Evolutionary conservation across 1,140 invertebrate genomes (phyloP), one percentile per base, ranked within the genome.

Genomic region (Ptiloglossa arizonensis): DNA sequence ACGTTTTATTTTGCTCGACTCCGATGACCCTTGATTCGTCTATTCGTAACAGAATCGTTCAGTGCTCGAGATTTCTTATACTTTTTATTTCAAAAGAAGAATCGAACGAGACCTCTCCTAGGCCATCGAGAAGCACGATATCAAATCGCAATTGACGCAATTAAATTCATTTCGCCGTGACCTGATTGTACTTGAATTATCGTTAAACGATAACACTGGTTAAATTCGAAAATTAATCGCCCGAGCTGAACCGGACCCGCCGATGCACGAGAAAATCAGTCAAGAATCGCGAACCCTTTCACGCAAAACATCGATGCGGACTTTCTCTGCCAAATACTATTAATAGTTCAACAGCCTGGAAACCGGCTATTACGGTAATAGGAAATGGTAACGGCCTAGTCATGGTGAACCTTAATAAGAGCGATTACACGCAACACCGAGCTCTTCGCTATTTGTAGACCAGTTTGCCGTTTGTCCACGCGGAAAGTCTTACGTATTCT

Each of bases 281-380:
- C 50, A 22, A 54, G 19, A 22, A 66, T 66, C 24, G 29, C 54
- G 27, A 81, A 69, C 52, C 63, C 64, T 32, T 76, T 82, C 46
- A 29, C 35, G 27, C 41, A 63, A 75, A 83, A 79, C 44, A 15
- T 38, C 27, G 27, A 32, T 62, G 38, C 29, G 11, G 41, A 86
- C 81, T 87, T 87, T 87, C 79, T 82, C 79, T 84, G 78, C 46
- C 54, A 69, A 81, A 86, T 17, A 66, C 86, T 87, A 87, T 87
- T 87, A 86, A 87, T 87, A 87, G 86, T 64, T 32, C 44, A 27
- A 48, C 57, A 57, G 54, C 54, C 46, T 79, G 62, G 69, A 81
- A 83, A 87, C 68, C 44, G 46, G 54, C 73, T 81, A 84, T 87
- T 87, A 86, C 78, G 75, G 48, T 83, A 87, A 87, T 87, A 85